Percentiles rank a stretch among this genome's conserved stretches.
phyloP scores from a whole-genome alignment of 2,888 invertebrate genomes.

The Crepidodera aurea region DNA sequence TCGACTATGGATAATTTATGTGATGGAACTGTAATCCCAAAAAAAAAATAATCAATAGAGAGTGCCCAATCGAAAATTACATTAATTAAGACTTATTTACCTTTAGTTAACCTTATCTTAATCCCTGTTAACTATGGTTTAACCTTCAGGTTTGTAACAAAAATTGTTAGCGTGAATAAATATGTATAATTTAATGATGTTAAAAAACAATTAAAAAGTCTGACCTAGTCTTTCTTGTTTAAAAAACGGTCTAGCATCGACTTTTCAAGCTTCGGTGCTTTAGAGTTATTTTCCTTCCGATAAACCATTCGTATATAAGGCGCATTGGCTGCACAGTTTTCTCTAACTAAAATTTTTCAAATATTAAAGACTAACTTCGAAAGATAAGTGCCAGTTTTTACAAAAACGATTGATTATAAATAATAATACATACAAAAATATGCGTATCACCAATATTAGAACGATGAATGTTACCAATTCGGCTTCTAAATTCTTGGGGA shows the following conservation, averaged over 20 bases:
- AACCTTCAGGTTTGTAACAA: constrained; percentile 15
- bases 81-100: no score
- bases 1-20: no score
- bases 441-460: no score
- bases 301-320: neutral
- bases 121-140: neutral
- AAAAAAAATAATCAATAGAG: neutral
- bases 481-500: no score
- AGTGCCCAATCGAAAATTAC: no score
- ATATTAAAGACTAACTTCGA: no score
- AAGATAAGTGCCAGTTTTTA: no score
- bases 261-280: constrained; percentile 31
- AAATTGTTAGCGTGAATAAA: constrained; percentile 17
- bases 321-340: neutral
- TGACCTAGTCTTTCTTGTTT: constrained; percentile 29
- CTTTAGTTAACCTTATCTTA: no score
- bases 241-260: constrained; percentile 29
- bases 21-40: constrained; percentile 1
- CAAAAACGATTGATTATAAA: no score
- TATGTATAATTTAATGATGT: constrained; percentile 15
- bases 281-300: constrained; percentile 30
- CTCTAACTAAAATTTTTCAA: no score
- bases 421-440: no score
- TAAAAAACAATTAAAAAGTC: constrained; percentile 28
- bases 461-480: no score